A percentile compares a stretch with the other conserved stretches of the same genome.
These are phyloP conservation scores for Lithobates sylvaticus DNA, from an alignment of 2,797 vertebrate species.

Conservation along the genomic window DNA sequence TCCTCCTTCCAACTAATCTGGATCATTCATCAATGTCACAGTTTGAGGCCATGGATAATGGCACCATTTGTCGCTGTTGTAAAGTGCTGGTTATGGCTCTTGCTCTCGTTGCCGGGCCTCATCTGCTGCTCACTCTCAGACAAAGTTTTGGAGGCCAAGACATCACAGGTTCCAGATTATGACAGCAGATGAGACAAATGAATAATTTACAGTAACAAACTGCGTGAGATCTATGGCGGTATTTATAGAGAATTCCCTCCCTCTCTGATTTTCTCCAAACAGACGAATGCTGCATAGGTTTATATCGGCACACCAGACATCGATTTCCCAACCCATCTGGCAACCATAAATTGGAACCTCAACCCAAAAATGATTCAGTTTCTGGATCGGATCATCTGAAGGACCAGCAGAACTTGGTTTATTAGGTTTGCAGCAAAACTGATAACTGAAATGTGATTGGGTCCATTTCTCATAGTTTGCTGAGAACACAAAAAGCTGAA, in stretches of 20 bases:
- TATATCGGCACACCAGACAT: background rate
- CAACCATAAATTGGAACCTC: background rate
- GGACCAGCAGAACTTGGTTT: too few relatives aligned
- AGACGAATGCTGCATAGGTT: too few relatives aligned
- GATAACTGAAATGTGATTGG: too few relatives aligned
- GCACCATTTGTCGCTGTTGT: conserved; percentile 20
- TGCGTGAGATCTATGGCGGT: background rate
- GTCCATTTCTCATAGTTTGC: too few relatives aligned
- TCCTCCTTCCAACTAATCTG: background rate
- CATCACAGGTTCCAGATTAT: background rate
- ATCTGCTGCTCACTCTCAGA: background rate
- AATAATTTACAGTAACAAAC: conserved; percentile 21
- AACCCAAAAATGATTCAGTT: too few relatives aligned
- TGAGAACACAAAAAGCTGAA: too few relatives aligned
- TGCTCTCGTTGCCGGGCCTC: background rate
- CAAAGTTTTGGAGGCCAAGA: background rate
- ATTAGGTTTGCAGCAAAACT: too few relatives aligned
- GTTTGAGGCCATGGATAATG: conserved; percentile 11
- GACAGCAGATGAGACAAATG: conserved; percentile 11
- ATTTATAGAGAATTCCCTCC: background rate
- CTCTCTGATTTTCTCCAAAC: background rate
- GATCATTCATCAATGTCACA: conserved; percentile 4
- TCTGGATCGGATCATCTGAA: too few relatives aligned
- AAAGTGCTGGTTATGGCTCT: background rate
- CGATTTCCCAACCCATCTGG: background rate